Percentiles rank a stretch among this genome's conserved stretches.
Conservation (phyloP, 2,797 vertebrate species). For the Enteromius thamalakanensis region DNA sequence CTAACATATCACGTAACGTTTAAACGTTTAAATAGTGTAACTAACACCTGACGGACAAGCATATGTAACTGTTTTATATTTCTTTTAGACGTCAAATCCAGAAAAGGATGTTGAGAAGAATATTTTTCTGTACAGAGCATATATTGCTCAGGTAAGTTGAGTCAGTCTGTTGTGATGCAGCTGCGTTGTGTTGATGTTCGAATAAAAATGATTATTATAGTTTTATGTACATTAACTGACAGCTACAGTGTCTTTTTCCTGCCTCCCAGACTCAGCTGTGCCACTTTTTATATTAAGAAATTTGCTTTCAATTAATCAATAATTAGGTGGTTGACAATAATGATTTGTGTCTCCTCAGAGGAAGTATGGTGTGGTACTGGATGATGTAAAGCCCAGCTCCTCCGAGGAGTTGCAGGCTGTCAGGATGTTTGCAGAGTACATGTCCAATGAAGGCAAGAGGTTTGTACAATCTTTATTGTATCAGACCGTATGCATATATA, state of each 20-base stretch:
- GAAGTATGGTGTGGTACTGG: conserved; percentile 92
- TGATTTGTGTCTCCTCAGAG: conserved; percentile 71
- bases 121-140: conserved; percentile 93
- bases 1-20: too few relatives aligned
- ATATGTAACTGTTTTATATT: not conserved
- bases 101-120: conserved; percentile 91
- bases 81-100: conserved; percentile 78
- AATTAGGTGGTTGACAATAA: not conserved
- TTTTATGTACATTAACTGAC: not conserved
- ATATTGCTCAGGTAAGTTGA: conserved; percentile 89
- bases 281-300: too few relatives aligned
- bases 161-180: not conserved
- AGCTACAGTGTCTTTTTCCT: not conserved
- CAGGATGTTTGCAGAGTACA: conserved; percentile 90
- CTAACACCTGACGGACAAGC: not conserved
- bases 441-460: conserved; percentile 86
- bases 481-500: not conserved
- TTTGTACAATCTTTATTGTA: conserved; percentile 52
- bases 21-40: not conserved
- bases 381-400: conserved; percentile 87
- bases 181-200: not conserved
- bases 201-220: not conserved
- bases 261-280: not conserved
- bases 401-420: conserved; percentile 90
- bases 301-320: not conserved